phyloP scores from a whole-genome alignment of 2,888 invertebrate species.

The Lomographa bimaculata region DNA sequence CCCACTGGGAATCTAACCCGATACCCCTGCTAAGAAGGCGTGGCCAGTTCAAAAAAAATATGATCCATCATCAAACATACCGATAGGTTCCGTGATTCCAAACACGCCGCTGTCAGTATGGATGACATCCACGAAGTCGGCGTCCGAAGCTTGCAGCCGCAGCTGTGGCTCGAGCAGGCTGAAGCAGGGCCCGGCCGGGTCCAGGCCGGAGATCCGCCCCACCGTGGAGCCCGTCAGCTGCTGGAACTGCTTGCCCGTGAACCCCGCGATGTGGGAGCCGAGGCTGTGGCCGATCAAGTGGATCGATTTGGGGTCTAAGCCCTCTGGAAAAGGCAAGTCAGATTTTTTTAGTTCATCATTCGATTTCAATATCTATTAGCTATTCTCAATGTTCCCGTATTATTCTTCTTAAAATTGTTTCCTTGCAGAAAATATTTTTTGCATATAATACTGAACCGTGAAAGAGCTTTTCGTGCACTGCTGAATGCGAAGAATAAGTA shows the following conservation, averaged over 20 bases:
- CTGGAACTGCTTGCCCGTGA: constrained; percentile 58
- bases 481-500: too few species aligned
- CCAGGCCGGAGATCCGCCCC: constrained; percentile 63
- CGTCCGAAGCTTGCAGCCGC: constrained; percentile 53
- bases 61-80: constrained; percentile 44
- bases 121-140: constrained; percentile 61
- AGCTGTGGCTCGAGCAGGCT: constrained; percentile 46
- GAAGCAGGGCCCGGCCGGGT: constrained; percentile 77
- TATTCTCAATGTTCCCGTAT: too few species aligned
- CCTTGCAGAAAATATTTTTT: too few species aligned
- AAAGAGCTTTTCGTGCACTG: too few species aligned
- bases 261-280: constrained; percentile 67
- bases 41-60: too few species aligned
- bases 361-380: too few species aligned
- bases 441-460: too few species aligned
- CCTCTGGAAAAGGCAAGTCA: constrained; percentile 44
- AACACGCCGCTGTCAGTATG: constrained; percentile 66
- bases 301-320: constrained; percentile 49
- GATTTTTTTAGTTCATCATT: too few species aligned
- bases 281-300: constrained; percentile 75
- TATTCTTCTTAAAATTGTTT: too few species aligned
- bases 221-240: constrained; percentile 45
- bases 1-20: too few species aligned
- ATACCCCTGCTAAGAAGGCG: too few species aligned
- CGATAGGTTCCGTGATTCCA: constrained; percentile 55